Evolutionary conservation across 1,140 invertebrate genomes (phyloP).

Genomic region (Drosophila santomea): DNA sequence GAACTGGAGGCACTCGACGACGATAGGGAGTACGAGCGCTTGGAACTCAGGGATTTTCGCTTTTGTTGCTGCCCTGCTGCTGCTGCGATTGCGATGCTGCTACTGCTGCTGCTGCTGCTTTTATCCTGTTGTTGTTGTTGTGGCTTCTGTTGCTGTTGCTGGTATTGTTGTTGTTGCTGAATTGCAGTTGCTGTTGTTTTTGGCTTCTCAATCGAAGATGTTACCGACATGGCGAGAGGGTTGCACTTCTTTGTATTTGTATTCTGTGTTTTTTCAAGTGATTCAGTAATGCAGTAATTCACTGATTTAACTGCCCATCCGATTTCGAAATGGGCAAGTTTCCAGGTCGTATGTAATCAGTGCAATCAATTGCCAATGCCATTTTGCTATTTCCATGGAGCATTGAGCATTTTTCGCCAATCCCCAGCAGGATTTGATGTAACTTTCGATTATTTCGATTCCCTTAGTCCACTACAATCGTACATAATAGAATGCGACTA

Average conservation of each 20-base stretch:
- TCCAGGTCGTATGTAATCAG: not conserved
- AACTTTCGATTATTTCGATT: conserved; percentile 6
- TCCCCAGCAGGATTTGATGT: not conserved
- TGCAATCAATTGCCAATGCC: not conserved
- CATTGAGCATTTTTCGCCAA: not conserved
- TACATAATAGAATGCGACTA: conserved; percentile 1
- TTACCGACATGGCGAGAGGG: conserved; percentile 51
- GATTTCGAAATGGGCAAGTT: not conserved
- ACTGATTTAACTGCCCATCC: not conserved
- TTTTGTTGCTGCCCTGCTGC: conserved; percentile 26
- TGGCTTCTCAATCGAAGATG: conserved; percentile 63
- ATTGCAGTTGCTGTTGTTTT: conserved; percentile 44
- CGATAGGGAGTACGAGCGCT: conserved; percentile 32
- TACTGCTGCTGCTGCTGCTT: conserved; percentile 4
- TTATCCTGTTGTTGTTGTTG: not conserved
- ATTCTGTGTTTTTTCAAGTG: not conserved
- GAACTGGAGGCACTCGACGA: conserved; percentile 24
- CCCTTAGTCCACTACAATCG: not conserved
- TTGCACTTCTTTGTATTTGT: too few species aligned
- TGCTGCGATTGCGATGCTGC: conserved; percentile 37
- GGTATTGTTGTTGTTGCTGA: conserved; percentile 38
- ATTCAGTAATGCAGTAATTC: not conserved
- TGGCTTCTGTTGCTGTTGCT: conserved; percentile 4
- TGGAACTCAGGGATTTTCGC: conserved; percentile 33
- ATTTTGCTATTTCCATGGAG: not conserved